These are phyloP conservation scores for Aplidium turbinatum DNA, from an alignment of 23 tunicate species.

Conservation along the genomic window DNA sequence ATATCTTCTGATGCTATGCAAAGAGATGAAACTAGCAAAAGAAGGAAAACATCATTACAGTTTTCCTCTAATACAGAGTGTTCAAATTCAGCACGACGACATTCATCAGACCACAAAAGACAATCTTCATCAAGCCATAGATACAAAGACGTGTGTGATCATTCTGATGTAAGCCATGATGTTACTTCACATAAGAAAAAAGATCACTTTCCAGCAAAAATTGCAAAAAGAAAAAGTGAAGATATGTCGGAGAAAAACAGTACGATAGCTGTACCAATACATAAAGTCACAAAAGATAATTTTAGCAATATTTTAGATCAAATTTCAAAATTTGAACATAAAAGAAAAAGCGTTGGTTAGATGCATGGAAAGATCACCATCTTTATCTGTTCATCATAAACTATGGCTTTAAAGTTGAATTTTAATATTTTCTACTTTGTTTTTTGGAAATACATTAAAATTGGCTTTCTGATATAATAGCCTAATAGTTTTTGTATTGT, in stretches of 20 bases:
- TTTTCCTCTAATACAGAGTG: no score
- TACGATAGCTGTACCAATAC: conserved; percentile 27
- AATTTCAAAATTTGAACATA: conserved; percentile 69
- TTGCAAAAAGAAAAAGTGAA: neutral
- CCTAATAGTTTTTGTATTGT: neutral
- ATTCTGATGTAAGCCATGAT: neutral
- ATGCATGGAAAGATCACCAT: no score
- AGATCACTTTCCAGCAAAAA: neutral
- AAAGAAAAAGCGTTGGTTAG: conserved; percentile 20
- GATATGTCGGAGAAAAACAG: no score
- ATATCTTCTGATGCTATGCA: no score
- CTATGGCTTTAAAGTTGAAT: no score
- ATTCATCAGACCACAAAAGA: no score
- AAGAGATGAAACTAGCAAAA: no score
- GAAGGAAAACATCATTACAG: no score
- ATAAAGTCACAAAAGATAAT: conserved; percentile 60
- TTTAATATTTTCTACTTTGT: neutral
- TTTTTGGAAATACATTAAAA: neutral
- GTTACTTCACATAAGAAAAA: neutral
- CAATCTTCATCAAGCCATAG: no score
- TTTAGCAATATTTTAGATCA: conserved; percentile 61
- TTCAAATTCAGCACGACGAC: no score
- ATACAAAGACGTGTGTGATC: neutral
- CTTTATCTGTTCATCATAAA: no score
- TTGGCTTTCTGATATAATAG: no score